Conservation (phyloP, 2,888 invertebrate species). For the Panzeria rudis region DNA sequence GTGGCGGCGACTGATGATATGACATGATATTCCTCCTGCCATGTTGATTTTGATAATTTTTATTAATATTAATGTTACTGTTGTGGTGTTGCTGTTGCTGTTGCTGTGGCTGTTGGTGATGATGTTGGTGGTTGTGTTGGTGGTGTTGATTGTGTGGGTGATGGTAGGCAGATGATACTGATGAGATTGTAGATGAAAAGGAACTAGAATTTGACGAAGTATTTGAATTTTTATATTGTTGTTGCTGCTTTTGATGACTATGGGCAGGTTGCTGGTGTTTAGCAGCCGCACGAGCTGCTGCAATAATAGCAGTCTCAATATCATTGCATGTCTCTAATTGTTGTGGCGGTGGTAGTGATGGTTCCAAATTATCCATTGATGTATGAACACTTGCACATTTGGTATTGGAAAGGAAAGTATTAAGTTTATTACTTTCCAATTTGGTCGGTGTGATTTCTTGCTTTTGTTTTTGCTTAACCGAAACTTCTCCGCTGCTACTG, state of each 20-base stretch:
- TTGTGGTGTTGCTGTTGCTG: constrained; percentile 45
- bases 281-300: constrained; percentile 81
- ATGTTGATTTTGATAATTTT: constrained; percentile 64
- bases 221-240: constrained; percentile 73
- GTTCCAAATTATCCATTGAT: constrained; percentile 66
- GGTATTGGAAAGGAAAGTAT: constrained; percentile 64
- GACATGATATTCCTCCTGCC: constrained; percentile 55
- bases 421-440: constrained; percentile 64
- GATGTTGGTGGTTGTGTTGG: constrained; percentile 54
- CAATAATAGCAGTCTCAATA: constrained; percentile 82
- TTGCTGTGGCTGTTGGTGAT: not conserved
- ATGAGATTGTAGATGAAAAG: constrained; percentile 72
- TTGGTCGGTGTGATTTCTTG: constrained; percentile 50
- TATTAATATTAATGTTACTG: constrained; percentile 60
- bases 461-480: constrained; percentile 37
- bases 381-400: constrained; percentile 64
- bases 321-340: constrained; percentile 82
- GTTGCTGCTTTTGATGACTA: constrained; percentile 57
- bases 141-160: constrained; percentile 61
- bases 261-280: constrained; percentile 69
- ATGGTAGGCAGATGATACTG: constrained; percentile 57
- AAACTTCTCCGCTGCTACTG: constrained; percentile 60
- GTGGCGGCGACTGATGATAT: constrained; percentile 74
- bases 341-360: constrained; percentile 72
- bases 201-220: constrained; percentile 74